phyloP scores from a whole-genome alignment of 2,113 vertebrate genomes.

The Lepus timidus region DNA sequence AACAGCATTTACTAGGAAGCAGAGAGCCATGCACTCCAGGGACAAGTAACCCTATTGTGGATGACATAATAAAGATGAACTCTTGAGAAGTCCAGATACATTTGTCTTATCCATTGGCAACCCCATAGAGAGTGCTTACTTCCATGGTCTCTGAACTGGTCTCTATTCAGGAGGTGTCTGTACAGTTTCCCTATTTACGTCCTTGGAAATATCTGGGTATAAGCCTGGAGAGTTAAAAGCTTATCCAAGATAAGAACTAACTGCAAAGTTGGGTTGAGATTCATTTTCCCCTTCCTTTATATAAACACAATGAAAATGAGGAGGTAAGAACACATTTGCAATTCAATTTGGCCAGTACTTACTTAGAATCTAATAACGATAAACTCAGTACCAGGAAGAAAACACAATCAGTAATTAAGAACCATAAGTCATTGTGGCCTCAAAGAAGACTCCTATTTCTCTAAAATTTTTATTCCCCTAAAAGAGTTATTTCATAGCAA shows the following conservation, averaged over 20 bases:
- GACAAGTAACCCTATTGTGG: background rate
- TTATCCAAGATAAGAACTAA: constrained; percentile 9
- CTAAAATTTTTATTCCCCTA: background rate
- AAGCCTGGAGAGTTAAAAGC: background rate
- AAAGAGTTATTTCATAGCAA: constrained; percentile 26
- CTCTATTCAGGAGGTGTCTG: background rate
- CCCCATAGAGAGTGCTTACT: background rate
- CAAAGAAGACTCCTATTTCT: background rate
- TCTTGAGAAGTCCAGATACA: background rate
- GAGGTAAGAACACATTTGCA: background rate
- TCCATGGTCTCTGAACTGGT: background rate
- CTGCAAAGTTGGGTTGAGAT: background rate
- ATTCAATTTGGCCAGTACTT: background rate
- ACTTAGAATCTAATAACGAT: background rate
- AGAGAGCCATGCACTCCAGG: background rate
- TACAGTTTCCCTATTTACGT: background rate
- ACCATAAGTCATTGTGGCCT: background rate
- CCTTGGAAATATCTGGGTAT: background rate
- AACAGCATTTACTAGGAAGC: background rate
- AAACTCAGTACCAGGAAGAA: constrained; percentile 9
- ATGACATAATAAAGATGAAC: background rate
- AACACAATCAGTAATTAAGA: constrained; percentile 4
- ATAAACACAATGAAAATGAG: background rate
- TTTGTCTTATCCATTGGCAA: background rate
- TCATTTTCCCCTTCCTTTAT: background rate